Base-by-base conservation (phyloP, 2,888 invertebrate species). In the Trachelus troglodyta region DNA sequence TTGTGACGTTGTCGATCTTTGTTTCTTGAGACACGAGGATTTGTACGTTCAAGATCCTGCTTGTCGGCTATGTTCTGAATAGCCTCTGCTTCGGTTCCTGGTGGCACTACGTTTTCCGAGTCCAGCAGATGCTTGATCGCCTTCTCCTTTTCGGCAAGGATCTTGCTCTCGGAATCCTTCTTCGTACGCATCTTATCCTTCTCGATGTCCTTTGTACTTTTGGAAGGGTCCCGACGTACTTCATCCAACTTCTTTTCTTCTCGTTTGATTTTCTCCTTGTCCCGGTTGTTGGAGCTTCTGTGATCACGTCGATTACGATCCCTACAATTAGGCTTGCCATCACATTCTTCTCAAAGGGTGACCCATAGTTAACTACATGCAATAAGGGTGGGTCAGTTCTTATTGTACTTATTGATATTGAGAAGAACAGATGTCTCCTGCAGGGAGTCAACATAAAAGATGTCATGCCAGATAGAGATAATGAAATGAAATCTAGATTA, bases 161-260 rank as follows among this genome's bases (percentile, higher is more conserved):
- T 89, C 79, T 91, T 91, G 79, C 83, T 91, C 4, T 91, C 91
- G 0, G 83, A 89, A 34, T 91, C 89, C 56, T 87, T 87, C 78
- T 90, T 90, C 1, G 89, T 85, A 1, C 90, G 86, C 34, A 90
- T 83, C 77, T 91, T 91, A 77, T 91, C 91, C 3, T 88, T 85
- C 71, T 91, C 91, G 12, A 91, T 91, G 76, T 91, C 91, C 80
- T 91, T 91, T 34, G 84, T 87, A 77, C 91, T 91, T 78, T 91
- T 91, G 15, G 81, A 84, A 11, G 91, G 91, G 81, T 91, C 91
- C 0, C 91, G 89, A 3, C 91, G 88, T 33, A 76, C 77, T 34
- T 87, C 86, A 12, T 90, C 89, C 31, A 87, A 85, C 30, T 77
- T 74, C 77, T 81, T 88, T 1, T 90, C 90, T 69, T 88, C 90